Evolutionary conservation across 2,113 vertebrate genomes (phyloP), one percentile per base, ranked within the genome.

Genomic region (Poeciliopsis retropinna): DNA sequence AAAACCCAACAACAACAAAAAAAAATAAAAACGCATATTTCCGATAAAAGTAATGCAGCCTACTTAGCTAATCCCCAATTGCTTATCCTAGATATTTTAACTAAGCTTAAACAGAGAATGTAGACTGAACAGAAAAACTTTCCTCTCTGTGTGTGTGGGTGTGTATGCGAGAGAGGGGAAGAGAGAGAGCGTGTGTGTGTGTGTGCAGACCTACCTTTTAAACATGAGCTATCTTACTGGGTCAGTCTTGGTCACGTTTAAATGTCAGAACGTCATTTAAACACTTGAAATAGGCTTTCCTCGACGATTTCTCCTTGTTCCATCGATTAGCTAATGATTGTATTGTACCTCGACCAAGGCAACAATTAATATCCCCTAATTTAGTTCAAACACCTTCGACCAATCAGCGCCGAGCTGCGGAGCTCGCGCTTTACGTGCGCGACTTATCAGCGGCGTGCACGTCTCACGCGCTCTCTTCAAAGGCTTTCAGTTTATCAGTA

Each of bases 291-390:
- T 57, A 25, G 2, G 8, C 5, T 57, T 47, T 47, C 17, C 17
- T n/a, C 7, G 25, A 10, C 31, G 32, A 32, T 28, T 29, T 22
- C 19, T n/a, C 0, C 22, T n/a, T 51, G 29, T 37, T 11, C 4
- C 41, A 44, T 67, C 4, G 27, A 44, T 17, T 9, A 3, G 37
- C 7, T 67, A 29, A 19, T 9, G 15, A 10, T 30, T 28, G 22
- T 12, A 13, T 66, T 39, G 12, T 66, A n/a, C 12, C 64, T 66
- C 64, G 27, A 2, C 28, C 7, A n/a, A 29, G 3, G 15, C 15
- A 76, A 81, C 85, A 64, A 82, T 82, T 67, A 60, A 54, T 19
- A 14, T 22, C 25, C 17, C 54, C 9, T 25, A 77, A 72, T 79
- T 84, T 25, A 37, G 76, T 75, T 12, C 61, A 30, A 13, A 17